Percentiles rank a stretch among this genome's conserved stretches.
These are phyloP conservation scores for Noctua comes DNA, from an alignment of 2,888 invertebrate species.

Conservation along the genomic window DNA sequence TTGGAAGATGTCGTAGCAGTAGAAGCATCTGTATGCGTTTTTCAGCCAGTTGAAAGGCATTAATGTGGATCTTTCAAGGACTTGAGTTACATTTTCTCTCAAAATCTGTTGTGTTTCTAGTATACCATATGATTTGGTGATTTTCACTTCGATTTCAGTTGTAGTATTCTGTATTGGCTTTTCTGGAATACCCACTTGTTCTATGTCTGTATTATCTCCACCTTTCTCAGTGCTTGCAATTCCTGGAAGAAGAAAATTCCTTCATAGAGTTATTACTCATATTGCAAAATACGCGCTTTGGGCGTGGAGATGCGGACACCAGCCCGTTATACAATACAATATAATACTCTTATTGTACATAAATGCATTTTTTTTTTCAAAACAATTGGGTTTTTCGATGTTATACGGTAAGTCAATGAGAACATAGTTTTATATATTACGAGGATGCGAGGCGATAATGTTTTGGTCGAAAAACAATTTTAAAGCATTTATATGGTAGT, in stretches of 20 bases:
- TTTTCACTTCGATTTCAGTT: constrained; percentile 10
- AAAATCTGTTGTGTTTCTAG: constrained; percentile 46
- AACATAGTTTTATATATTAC: not conserved
- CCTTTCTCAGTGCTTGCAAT: constrained; percentile 18
- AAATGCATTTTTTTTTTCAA: not conserved
- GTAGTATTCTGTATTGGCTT: not conserved
- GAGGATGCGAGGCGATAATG: not conserved
- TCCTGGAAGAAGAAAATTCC: constrained; percentile 68
- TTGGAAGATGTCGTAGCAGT: constrained; percentile 74
- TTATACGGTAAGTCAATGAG: not conserved
- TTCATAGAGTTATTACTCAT: constrained; percentile 49
- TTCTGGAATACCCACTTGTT: constrained; percentile 5
- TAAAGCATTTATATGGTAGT: not conserved
- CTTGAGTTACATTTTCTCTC: constrained; percentile 70
- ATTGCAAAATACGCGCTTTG: not conserved
- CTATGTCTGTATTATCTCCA: constrained; percentile 18
- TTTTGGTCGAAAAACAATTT: not conserved
- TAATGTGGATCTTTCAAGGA: constrained; percentile 66
- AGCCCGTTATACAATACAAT: no score
- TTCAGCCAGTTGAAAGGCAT: constrained; percentile 75
- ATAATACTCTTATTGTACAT: not conserved
- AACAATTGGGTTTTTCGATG: not conserved
- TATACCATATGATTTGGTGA: constrained; percentile 6
- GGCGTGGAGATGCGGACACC: no score
- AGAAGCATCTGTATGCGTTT: constrained; percentile 74